Base-by-base conservation (phyloP, 2,888 invertebrate species). In the Melanophora roralis region DNA sequence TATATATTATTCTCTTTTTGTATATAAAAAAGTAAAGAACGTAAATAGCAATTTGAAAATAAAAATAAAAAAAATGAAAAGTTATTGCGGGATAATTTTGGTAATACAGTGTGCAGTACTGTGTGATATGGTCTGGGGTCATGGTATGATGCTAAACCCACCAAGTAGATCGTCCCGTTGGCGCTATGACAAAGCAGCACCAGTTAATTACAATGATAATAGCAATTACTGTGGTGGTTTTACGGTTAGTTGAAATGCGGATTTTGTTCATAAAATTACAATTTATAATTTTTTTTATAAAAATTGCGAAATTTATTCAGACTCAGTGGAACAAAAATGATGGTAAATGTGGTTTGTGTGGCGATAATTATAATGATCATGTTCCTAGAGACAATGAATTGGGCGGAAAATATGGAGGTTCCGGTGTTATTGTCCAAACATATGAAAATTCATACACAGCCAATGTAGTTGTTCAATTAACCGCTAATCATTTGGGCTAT, bases 331-430 rank as follows among this genome's bases (percentile, higher is more conserved):
- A 83, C 2, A 78, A 83, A 27, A 88, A 91, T 77, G 85, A 83
- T 1, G 92, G 92, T 1, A 88, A 88, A 57, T 93, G 93, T 82
- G 93, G 93, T 0, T 82, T 90, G 0, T 93, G 92, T 81, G 93
- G 93, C 1, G 92, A 93, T 84, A 86, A 90, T 77, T 92, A 89
- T 78, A 85, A 88, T 2, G 23, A 86, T 2, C 64, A 86, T 0
- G 86, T 82, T 40, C 93, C 93, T 0, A 88, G 92, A 57, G 85
- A 89, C 6, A 91, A 92, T 83, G 92, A 93, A 83, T 87, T 92
- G 62, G 91, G 91, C 4, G 92, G 92, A n/a, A 82, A 69, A 40
- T 92, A 89, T 82, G 90, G 90, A 73, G 91, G 91, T 72, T 84
- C 84, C 14, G 92, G 92, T 2, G 85, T 88, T 2, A 91, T 92